phyloP scores from a whole-genome alignment of 2,888 invertebrate species.

The Callimorpha dominula region DNA sequence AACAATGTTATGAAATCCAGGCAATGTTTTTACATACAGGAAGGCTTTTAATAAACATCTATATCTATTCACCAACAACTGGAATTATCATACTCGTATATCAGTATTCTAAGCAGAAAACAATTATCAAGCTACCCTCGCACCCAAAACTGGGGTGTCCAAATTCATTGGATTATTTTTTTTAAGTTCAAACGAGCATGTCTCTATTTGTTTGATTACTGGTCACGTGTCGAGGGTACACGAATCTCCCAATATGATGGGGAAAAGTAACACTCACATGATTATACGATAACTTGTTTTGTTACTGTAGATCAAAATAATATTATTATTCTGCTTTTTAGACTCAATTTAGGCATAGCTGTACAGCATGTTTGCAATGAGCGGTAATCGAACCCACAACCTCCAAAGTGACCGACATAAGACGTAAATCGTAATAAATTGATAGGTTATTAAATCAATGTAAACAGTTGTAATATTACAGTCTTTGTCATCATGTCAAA shows the following conservation, averaged over 20 bases:
- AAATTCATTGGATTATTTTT: slow-evolving; percentile 50
- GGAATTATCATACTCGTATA: background rate
- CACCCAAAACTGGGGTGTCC: slow-evolving; percentile 36
- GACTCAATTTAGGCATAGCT: slow-evolving; percentile 8
- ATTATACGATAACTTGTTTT: slow-evolving; percentile 59
- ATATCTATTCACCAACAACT: background rate
- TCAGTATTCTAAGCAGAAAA: background rate
- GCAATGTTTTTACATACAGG: too few species aligned
- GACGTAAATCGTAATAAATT: too few species aligned
- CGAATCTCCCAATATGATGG: slow-evolving; percentile 62
- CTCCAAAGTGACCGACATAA: too few species aligned
- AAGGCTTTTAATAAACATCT: too few species aligned
- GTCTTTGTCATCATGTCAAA: too few species aligned
- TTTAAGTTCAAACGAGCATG: slow-evolving; percentile 58
- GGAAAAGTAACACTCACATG: slow-evolving; percentile 60
- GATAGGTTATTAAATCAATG: too few species aligned
- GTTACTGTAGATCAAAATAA: slow-evolving; percentile 25
- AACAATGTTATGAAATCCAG: too few species aligned
- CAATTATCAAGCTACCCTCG: slow-evolving; percentile 14
- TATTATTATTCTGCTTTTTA: background rate
- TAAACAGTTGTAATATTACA: too few species aligned
- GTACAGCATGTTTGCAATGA: too few species aligned
- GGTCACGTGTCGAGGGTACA: slow-evolving; percentile 67
- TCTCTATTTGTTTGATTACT: slow-evolving; percentile 79
- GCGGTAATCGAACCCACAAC: too few species aligned